Evolutionary conservation across 92 coral and sea anemone genomes (phyloP), one percentile per base, ranked within the genome.

Genomic region (Palythoa grandiflora): DNA sequence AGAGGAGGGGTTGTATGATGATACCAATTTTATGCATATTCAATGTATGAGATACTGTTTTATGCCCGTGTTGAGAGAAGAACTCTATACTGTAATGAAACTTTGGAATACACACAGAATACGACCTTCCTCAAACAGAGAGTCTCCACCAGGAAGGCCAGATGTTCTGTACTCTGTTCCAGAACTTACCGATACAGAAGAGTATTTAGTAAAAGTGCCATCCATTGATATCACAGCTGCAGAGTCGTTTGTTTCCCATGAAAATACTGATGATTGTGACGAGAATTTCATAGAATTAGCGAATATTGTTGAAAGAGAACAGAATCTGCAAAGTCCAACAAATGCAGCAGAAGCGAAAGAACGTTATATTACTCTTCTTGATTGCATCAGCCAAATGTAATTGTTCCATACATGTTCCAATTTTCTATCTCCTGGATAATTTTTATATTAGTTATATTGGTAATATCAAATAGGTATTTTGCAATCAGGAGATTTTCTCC

Each of bases 21-120:
- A 88, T 17, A 73, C 87, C 74, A 71, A 90, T 72, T 84, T 89
- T 21, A 40, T 92, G 17, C 92, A 92, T 57, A 89, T 83, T 10
- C 90, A 90, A 87, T 93, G 95, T 72, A 63, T 90, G 57, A 93
- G 86, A 85, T 93, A 87, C 74, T 90, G 93, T 75, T 90, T 84
- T 85, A 61, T 90, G 87, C 87, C 90, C 50, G 50, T 44, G 50
- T 44, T 44, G 50, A 44, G 50, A 44, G 50, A 44, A 44, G 50
- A 44, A 44, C 50, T 44, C 50, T 44, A 44, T 44, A 44, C 2
- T 44, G 72, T 68, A 68, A 37, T 37, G 36, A 21, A 14, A 65
- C 35, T n/a, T 9, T 65, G 71, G 40, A 21, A 28, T 68, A 11
- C 20, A 9, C n/a, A 70, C 47, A 70, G 74, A 70, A 70, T 70